These are phyloP conservation scores for Eurystomus glaucurus DNA, from an alignment of 2,797 vertebrate species.

Conservation along the genomic window DNA sequence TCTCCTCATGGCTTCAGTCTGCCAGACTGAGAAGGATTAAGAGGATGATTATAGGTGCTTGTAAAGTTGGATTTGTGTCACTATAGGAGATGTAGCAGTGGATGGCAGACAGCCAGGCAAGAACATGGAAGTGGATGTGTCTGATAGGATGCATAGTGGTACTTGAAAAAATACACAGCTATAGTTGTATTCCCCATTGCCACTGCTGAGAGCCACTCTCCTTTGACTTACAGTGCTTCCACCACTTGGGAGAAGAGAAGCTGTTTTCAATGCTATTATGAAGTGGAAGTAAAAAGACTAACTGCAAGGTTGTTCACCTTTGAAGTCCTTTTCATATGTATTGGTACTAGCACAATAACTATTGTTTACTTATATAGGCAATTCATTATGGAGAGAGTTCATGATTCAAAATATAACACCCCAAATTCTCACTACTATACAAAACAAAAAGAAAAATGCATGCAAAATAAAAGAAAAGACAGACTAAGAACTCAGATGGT, in stretches of 20 bases:
- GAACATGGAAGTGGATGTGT: not conserved
- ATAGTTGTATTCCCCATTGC: not conserved
- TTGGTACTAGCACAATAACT: not conserved
- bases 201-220: not conserved
- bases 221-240: not conserved
- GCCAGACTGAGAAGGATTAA: slow-evolving; percentile 40
- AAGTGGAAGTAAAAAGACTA: not conserved
- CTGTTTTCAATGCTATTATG: not conserved
- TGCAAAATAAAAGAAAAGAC: not conserved
- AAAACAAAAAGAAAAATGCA: not conserved
- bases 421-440: not conserved
- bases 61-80: slow-evolving; percentile 34
- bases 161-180: not conserved
- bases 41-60: not conserved
- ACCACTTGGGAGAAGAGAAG: not conserved
- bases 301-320: not conserved
- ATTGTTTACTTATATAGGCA: not conserved
- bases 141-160: not conserved
- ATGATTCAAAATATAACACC: rapidly evolving
- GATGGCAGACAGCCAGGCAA: slow-evolving; percentile 9
- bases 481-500: not conserved
- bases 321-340: not conserved
- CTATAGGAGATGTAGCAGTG: not conserved
- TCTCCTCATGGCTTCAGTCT: not conserved
- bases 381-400: not conserved